Conservation (phyloP, 2,113 vertebrate genomes). For the Syngnathus scovelli region DNA sequence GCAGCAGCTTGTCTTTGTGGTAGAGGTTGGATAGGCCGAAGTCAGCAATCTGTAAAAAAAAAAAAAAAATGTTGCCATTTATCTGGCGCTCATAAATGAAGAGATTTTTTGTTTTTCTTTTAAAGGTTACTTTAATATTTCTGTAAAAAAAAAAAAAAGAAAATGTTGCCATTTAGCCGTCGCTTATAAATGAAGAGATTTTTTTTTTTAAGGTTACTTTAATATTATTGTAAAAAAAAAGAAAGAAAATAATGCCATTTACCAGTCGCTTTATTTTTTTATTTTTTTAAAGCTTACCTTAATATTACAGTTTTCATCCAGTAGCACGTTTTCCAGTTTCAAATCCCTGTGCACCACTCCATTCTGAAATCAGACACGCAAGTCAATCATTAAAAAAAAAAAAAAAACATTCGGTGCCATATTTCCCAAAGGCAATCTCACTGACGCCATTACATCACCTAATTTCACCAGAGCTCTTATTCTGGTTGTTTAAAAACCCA, state of each 20-base stretch:
- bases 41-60: slow-evolving; percentile 85
- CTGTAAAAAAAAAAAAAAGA: neutral
- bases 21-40: slow-evolving; percentile 97
- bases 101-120: neutral
- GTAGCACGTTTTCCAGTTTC: slow-evolving; percentile 98
- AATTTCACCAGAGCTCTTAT: neutral
- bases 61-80: neutral
- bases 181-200: too few species aligned
- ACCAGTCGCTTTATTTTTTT: neutral
- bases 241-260: too few species aligned
- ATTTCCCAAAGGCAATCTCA: neutral
- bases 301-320: slow-evolving; percentile 97
- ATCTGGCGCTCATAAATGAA: neutral
- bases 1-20: slow-evolving; percentile 92
- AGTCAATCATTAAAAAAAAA: slow-evolving; percentile 12
- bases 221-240: too few species aligned
- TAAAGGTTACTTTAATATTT: neutral
- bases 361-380: slow-evolving; percentile 73
- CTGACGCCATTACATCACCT: neutral
- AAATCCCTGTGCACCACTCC: slow-evolving; percentile 96
- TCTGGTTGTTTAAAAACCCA: too few species aligned
- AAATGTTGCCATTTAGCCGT: too few species aligned
- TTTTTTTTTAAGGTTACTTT: neutral
- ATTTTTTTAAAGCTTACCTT: slow-evolving; percentile 74
- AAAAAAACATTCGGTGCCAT: too few species aligned